These are phyloP conservation scores for Bradynema listronoti DNA, from an alignment of 1,140 invertebrate genomes.

Conservation along the genomic window DNA sequence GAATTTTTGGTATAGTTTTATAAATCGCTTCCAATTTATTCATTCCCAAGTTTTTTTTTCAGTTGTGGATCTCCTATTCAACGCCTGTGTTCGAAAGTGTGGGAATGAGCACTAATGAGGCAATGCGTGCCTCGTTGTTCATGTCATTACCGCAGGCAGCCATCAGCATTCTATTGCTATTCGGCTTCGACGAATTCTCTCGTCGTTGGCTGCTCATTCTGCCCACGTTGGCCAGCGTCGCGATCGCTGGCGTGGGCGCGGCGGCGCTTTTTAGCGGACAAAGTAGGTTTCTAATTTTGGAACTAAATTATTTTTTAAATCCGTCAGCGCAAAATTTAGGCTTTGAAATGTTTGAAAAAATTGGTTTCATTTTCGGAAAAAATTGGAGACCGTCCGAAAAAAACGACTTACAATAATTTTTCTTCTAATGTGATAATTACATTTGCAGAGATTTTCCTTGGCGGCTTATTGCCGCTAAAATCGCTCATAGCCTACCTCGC, in stretches of 20 bases:
- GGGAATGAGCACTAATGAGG: conserved; percentile 19
- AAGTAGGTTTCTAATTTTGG: conserved; percentile 5
- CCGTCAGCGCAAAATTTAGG: conserved; percentile 1
- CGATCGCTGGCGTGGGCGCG: conserved; percentile 18
- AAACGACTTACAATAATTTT: no score
- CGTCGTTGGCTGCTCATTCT: conserved; percentile 31
- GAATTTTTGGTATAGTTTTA: not conserved
- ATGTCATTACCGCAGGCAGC: conserved; percentile 38
- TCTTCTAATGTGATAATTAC: no score
- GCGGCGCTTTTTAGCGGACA: conserved; percentile 18
- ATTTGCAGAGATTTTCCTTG: no score
- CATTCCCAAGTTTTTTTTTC: conserved; percentile 6
- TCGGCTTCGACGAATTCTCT: conserved; percentile 41
- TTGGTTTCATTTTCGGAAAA: no score
- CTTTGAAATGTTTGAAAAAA: no score
- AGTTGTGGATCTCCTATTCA: conserved; percentile 47
- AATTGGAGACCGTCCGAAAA: no score
- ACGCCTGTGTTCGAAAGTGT: conserved; percentile 42
- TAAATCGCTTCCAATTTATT: conserved; percentile 6
- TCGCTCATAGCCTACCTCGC: conserved; percentile 23
- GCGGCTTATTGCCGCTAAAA: not conserved
- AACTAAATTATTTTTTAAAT: not conserved
- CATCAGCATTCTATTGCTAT: conserved; percentile 31
- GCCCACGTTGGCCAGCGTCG: conserved; percentile 35
- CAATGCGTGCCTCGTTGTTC: conserved; percentile 28